Percentiles rank a stretch among this genome's conserved stretches.
phyloP scores from a whole-genome alignment of 2,113 vertebrate genomes.

The Eclectus roratus region DNA sequence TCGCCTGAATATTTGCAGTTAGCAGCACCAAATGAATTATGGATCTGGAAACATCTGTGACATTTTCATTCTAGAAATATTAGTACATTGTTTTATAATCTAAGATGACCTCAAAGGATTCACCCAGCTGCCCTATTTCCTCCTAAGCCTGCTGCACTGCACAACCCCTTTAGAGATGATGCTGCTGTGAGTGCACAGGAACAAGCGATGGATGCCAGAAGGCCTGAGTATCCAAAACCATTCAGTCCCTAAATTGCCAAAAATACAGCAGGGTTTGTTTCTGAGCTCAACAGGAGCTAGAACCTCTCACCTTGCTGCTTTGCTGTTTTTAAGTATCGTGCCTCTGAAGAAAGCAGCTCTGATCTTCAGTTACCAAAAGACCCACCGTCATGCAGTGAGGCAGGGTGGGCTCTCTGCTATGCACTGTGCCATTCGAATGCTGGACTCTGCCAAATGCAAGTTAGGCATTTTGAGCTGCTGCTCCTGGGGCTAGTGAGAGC shows the following conservation, averaged over 20 bases:
- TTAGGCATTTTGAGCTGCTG: background rate
- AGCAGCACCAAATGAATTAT: background rate
- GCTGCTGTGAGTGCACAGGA: background rate
- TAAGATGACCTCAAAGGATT: background rate
- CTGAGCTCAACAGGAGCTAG: background rate
- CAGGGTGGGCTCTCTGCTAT: background rate
- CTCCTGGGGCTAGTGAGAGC: background rate
- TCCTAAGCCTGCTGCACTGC: background rate
- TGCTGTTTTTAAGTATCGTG: accelerated
- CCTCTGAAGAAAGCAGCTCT: background rate
- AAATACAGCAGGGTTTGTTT: background rate
- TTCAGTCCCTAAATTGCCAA: background rate
- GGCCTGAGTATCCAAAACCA: background rate
- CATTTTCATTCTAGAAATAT: background rate
- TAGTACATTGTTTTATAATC: background rate
- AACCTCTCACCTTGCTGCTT: background rate
- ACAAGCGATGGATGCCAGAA: background rate
- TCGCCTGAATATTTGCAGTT: background rate
- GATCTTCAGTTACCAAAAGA: background rate
- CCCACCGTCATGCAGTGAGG: background rate
- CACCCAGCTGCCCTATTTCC: background rate
- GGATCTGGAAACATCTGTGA: background rate
- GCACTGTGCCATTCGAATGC: accelerated
- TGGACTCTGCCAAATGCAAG: background rate
- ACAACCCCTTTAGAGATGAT: background rate